Percentiles rank a stretch among this genome's conserved stretches.
phyloP scores from a whole-genome alignment of 1,140 invertebrate species.

The Globodera ellingtonae region DNA sequence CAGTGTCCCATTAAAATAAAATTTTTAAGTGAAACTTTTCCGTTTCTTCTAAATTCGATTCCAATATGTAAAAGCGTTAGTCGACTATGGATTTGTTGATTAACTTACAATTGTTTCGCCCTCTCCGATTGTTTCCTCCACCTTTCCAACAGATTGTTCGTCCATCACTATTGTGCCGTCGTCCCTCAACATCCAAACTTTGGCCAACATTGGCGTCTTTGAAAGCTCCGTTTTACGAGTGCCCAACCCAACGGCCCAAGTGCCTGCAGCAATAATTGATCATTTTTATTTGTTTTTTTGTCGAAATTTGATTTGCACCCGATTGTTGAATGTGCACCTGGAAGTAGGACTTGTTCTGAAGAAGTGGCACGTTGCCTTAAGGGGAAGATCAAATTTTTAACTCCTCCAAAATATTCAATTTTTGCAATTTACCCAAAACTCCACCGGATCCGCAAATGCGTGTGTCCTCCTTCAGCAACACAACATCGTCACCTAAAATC shows the following conservation, averaged over 20 bases:
- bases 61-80: no score
- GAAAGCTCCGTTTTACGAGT: slow-evolving; percentile 84
- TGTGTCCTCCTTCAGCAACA: slow-evolving; percentile 92
- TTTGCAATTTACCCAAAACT: slow-evolving; percentile 76
- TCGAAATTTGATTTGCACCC: slow-evolving; percentile 68
- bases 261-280: slow-evolving; percentile 66
- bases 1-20: no score
- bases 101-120: slow-evolving; percentile 79
- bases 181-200: slow-evolving; percentile 89
- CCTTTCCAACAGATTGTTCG: slow-evolving; percentile 77
- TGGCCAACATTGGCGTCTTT: slow-evolving; percentile 77
- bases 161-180: slow-evolving; percentile 84
- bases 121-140: slow-evolving; percentile 76
- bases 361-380: slow-evolving; percentile 74
- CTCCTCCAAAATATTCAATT: not conserved
- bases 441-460: slow-evolving; percentile 93
- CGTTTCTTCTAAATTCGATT: no score
- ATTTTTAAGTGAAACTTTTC: no score
- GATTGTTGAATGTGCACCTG: slow-evolving; percentile 95
- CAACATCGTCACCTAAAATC: slow-evolving; percentile 86
- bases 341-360: slow-evolving; percentile 98
- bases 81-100: not conserved
- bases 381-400: not conserved
- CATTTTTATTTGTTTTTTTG: not conserved
- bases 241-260: slow-evolving; percentile 91